A percentile compares a stretch with the other conserved stretches of the same genome.
Evolutionary conservation across 2,113 vertebrate genomes (phyloP).

Genomic region (Cercopithecus mona): DNA sequence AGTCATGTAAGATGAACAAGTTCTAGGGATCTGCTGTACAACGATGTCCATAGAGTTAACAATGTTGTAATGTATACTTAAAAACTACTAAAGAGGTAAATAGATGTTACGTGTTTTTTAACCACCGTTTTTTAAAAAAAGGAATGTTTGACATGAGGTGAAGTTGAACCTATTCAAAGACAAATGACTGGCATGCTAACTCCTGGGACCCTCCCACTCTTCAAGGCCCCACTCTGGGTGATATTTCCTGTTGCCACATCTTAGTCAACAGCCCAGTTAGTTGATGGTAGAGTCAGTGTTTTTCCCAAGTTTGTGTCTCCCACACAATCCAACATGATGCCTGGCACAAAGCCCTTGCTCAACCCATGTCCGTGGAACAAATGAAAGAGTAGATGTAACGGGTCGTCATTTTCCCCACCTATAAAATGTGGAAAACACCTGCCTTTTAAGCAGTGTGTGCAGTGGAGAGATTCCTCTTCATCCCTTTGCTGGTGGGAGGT

Average conservation of each 20-base stretch:
- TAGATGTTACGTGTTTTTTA: background rate
- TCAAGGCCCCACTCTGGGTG: background rate
- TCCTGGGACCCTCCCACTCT: background rate
- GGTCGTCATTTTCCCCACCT: background rate
- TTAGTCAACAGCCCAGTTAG: background rate
- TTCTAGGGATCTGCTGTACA: background rate
- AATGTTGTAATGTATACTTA: background rate
- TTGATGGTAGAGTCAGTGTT: background rate
- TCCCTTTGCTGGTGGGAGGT: background rate
- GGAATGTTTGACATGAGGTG: background rate
- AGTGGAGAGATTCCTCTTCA: background rate
- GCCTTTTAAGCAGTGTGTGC: background rate
- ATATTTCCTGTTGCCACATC: background rate
- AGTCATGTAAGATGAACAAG: background rate
- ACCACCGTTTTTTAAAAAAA: background rate
- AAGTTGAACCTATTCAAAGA: background rate
- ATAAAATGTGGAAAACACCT: background rate
- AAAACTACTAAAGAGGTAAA: background rate
- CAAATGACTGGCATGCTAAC: background rate
- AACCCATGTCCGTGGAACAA: background rate
- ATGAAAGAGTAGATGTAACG: background rate
- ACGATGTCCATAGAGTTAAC: background rate
- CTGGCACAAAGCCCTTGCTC: background rate
- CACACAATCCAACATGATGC: background rate
- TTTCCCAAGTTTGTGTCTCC: background rate